Base-by-base conservation (phyloP, 2,797 vertebrate species). In the Arnoldichthys spilopterus region DNA sequence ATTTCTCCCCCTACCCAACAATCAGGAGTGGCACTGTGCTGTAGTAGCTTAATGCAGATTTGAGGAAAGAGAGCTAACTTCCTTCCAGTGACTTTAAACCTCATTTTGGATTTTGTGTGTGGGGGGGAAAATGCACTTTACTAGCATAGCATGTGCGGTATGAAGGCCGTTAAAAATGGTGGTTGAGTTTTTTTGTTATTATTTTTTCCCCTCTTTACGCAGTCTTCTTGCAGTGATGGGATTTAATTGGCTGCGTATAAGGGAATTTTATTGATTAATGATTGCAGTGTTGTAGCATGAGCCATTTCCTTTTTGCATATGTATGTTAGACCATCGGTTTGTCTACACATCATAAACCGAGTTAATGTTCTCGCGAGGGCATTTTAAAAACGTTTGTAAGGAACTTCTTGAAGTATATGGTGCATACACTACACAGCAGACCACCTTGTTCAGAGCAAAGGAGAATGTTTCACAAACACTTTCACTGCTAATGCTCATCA, bases 121-220 rank as follows among this genome's bases (percentile, higher is more conserved):
- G 43, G 43, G 43, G 43, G 3, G 3, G 3, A 56, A 64, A 80
- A 66, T 77, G 83, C 83, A 82, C 83, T 84, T 84, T 82, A 82
- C 51, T 76, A 20, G 59, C 74, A 59, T 45, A 62, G 73, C 64
- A 34, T 75, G 49, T 12, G 73, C 79, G 77, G 20, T 76, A 63
- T 72, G 49, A 32, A 62, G 72, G 64, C 58, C 30, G 73, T 73
- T 77, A 53, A 68, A 40, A 22, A 63, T 9, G 3, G 18, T 6
- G 4, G 34, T 54, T 24, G 9, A 56, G 9, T 24, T 4, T 11
- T 24, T 22, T n/a, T 58, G 12, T 8, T 24, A 8, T 6, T 16
- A 67, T 40, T 3, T 37, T 28, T 75, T 75, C 24, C 34, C 4
- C 4, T 70, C 59, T 74, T 45, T 7, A 22, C 34, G 18, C 13